These are phyloP conservation scores for Lordiphosa fenestrarum DNA, from an alignment of 2,888 invertebrate species.

Conservation along the genomic window DNA sequence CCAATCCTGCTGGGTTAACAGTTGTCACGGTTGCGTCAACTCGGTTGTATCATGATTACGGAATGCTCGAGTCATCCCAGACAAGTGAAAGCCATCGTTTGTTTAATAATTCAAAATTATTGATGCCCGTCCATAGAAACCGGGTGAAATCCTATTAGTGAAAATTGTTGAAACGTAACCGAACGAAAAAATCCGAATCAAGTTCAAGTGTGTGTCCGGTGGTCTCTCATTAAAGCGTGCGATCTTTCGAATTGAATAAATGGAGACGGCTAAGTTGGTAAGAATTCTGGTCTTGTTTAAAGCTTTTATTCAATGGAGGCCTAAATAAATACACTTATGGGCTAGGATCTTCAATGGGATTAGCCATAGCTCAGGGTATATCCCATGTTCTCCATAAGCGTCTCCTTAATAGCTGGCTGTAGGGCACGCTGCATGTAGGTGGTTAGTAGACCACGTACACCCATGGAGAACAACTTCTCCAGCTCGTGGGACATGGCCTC, in stretches of 20 bases:
- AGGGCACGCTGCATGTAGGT: conserved; percentile 91
- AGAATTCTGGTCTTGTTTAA: conserved; percentile 34
- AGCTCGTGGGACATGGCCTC: conserved; percentile 88
- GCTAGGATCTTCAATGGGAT: background rate
- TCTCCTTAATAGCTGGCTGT: conserved; percentile 92
- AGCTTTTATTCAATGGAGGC: conserved; percentile 34
- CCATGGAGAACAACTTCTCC: conserved; percentile 91
- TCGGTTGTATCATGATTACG: conserved; percentile 52
- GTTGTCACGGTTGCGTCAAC: conserved; percentile 57
- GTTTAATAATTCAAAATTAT: conserved; percentile 65
- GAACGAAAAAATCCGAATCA: conserved; percentile 25
- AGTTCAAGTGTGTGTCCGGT: conserved; percentile 39
- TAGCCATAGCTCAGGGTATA: conserved; percentile 92
- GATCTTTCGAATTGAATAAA: conserved; percentile 37
- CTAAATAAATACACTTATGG: conserved; percentile 28
- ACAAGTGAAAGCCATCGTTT: conserved; percentile 44
- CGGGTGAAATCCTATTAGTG: conserved; percentile 51
- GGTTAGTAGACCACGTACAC: conserved; percentile 89
- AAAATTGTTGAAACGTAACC: conserved; percentile 21
- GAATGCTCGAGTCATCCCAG: conserved; percentile 38
- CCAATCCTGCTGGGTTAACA: conserved; percentile 33
- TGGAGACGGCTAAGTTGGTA: conserved; percentile 76
- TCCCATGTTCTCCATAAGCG: conserved; percentile 92
- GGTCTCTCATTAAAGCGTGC: conserved; percentile 18
- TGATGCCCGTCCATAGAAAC: conserved; percentile 45